phyloP scores from a whole-genome alignment of 2,113 vertebrate genomes.

The Carettochelys insculpta region DNA sequence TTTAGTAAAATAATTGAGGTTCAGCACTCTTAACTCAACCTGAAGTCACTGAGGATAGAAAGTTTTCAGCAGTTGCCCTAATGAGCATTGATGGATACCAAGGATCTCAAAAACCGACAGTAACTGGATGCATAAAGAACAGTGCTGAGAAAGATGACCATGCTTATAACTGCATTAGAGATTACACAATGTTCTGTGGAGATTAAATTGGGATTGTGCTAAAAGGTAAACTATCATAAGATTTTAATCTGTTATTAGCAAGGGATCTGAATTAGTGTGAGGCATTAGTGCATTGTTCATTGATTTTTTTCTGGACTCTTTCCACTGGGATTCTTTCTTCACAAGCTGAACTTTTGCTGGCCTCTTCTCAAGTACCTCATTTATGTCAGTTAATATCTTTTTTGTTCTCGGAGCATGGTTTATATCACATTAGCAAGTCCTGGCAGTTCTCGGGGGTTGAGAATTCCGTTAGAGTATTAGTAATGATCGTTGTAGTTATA shows the following conservation, averaged over 20 bases:
- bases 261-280: neutral
- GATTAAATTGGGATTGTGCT: neutral
- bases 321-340: neutral
- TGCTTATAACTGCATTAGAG: neutral
- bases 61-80: neutral
- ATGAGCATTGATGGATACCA: neutral
- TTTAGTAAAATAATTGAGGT: neutral
- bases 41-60: neutral
- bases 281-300: neutral
- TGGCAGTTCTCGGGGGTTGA: neutral
- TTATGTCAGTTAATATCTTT: neutral
- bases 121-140: neutral
- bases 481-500: neutral
- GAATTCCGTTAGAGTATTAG: neutral
- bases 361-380: neutral
- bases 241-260: neutral
- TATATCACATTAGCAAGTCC: neutral
- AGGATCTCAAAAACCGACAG: neutral
- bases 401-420: neutral
- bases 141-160: neutral
- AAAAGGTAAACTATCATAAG: neutral
- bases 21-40: neutral
- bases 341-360: neutral
- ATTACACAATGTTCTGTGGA: neutral
- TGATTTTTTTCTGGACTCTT: neutral